Evolutionary conservation across 2,797 vertebrate species (phyloP).

Genomic region (Dendrocincla tyrannina): DNA sequence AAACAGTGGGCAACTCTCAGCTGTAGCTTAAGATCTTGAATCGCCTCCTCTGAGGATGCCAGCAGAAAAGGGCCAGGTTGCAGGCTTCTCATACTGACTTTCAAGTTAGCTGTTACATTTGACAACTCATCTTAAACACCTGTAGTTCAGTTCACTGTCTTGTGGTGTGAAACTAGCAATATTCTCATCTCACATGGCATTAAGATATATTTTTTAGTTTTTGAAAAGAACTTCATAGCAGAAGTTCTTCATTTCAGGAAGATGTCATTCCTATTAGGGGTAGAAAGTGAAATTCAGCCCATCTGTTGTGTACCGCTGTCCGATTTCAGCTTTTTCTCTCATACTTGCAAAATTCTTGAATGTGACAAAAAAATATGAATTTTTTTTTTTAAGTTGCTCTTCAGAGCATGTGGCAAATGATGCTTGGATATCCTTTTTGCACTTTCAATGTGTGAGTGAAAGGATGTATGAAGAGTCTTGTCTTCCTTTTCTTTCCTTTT

Average conservation of each 20-base stretch:
- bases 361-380: conserved; percentile 15
- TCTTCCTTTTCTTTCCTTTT: not conserved
- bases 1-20: not conserved
- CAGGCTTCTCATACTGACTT: not conserved
- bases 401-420: conserved; percentile 11
- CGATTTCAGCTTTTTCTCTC: conserved; percentile 40
- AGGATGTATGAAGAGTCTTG: not conserved
- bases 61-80: not conserved
- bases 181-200: not conserved
- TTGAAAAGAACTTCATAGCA: not conserved
- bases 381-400: not conserved
- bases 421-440: conserved; percentile 37
- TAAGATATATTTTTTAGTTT: not conserved
- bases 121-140: not conserved
- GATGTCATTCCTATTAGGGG: conserved; percentile 2
- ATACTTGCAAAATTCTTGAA: conserved; percentile 20
- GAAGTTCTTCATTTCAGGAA: not conserved
- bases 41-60: not conserved
- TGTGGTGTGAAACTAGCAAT: not conserved
- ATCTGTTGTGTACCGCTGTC: conserved; percentile 1
- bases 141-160: not conserved
- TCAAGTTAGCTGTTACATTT: not conserved
- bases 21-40: not conserved
- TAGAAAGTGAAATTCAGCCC: conserved; percentile 26
- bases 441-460: not conserved